Percentiles rank a stretch among this genome's conserved stretches.
phyloP scores from a whole-genome alignment of 1,140 invertebrate genomes.

The Cardiocondyla obscurior region DNA sequence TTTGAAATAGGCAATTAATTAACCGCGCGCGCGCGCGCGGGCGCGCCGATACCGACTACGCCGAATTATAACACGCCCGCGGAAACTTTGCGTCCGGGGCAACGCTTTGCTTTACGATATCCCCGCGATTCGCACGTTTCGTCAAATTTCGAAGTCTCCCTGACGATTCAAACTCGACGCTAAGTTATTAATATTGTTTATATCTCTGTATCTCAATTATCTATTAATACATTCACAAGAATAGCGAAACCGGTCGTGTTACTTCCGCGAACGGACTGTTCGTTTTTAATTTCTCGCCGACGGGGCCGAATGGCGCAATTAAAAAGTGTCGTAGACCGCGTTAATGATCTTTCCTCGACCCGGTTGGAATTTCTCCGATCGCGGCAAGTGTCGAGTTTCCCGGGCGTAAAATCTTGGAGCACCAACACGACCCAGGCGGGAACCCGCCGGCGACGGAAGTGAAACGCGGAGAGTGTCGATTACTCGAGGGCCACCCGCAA shows the following conservation, averaged over 20 bases:
- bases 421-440: background rate
- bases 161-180: too few relatives aligned
- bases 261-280: background rate
- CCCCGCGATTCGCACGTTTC: background rate
- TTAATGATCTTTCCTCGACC: background rate
- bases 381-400: background rate
- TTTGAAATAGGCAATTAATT: slow-evolving; percentile 72
- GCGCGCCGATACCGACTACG: background rate
- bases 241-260: background rate
- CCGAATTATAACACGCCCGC: slow-evolving; percentile 43
- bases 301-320: background rate
- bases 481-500: slow-evolving; percentile 78
- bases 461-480: slow-evolving; percentile 12
- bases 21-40: slow-evolving; percentile 31
- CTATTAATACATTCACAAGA: background rate
- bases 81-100: slow-evolving; percentile 48
- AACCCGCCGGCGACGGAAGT: background rate
- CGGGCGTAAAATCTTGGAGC: background rate
- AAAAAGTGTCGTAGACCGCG: background rate
- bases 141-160: too few relatives aligned
- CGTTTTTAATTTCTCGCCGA: background rate
- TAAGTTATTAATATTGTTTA: too few relatives aligned
- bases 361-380: background rate
- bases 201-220: background rate
- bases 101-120: slow-evolving; percentile 9